Evolutionary conservation across 2,888 invertebrate genomes (phyloP).

Genomic region (Drosophila subsilvestris): DNA sequence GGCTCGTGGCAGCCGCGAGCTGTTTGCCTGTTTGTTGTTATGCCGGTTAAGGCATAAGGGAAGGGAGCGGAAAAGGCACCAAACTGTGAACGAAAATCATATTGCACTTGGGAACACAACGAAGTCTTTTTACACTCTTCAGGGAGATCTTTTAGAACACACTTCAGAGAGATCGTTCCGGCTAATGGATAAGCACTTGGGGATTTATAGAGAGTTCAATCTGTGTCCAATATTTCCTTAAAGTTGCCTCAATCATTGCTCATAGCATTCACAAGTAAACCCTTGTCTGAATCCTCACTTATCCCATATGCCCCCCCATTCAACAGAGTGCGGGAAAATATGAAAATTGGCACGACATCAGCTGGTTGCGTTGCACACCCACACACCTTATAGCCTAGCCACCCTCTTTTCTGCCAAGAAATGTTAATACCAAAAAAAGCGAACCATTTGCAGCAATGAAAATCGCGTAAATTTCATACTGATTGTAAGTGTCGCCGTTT

Average conservation of each 20-base stretch:
- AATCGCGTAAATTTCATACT: slow-evolving; percentile 80
- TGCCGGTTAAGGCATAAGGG: slow-evolving; percentile 58
- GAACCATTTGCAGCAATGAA: slow-evolving; percentile 80
- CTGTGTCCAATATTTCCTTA: no score
- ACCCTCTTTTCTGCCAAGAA: slow-evolving; percentile 56
- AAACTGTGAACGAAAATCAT: slow-evolving; percentile 40
- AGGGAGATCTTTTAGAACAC: slow-evolving; percentile 2
- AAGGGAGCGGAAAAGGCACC: slow-evolving; percentile 40
- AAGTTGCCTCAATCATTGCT: no score
- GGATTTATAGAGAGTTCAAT: no score
- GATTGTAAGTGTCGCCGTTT: slow-evolving; percentile 79
- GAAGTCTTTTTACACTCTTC: slow-evolving; percentile 28
- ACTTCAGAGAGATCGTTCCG: neutral
- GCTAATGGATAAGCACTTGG: neutral
- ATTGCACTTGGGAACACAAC: neutral
- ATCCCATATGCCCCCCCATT: slow-evolving; percentile 9
- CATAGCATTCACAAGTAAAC: neutral
- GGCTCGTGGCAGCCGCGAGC: slow-evolving; percentile 71
- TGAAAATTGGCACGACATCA: slow-evolving; percentile 69
- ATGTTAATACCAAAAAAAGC: slow-evolving; percentile 80
- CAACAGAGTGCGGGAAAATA: slow-evolving; percentile 43
- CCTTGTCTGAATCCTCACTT: neutral
- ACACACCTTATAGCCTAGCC: neutral
- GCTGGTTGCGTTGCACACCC: slow-evolving; percentile 18
- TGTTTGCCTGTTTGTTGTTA: slow-evolving; percentile 55